These are phyloP conservation scores for Glareola pratincola DNA, from an alignment of 2,113 vertebrate genomes.

Conservation along the genomic window DNA sequence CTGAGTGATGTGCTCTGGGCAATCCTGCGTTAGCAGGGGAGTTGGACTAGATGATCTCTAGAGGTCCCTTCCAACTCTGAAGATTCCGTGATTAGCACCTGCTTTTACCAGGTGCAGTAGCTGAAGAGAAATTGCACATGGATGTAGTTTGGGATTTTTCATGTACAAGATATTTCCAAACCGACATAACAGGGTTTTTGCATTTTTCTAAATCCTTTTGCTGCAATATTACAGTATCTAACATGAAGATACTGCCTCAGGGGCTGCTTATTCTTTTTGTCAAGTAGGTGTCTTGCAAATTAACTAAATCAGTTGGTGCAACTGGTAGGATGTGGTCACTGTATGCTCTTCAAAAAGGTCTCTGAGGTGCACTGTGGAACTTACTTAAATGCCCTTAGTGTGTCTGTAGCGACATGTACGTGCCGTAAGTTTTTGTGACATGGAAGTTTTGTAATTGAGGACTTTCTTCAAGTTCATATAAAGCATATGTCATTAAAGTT, in stretches of 20 bases:
- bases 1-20: too few relatives aligned
- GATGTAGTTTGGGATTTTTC: neutral
- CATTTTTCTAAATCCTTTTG: neutral
- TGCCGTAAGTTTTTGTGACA: neutral
- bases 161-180: neutral
- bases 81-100: neutral
- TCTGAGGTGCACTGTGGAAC: neutral
- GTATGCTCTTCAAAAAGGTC: neutral
- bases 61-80: too few relatives aligned
- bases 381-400: neutral
- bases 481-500: neutral
- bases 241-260: neutral
- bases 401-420: neutral
- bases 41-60: too few relatives aligned
- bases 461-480: neutral
- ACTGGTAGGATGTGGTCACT: neutral
- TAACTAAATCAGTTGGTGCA: neutral
- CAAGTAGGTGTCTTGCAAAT: neutral
- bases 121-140: neutral
- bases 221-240: neutral
- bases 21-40: too few relatives aligned
- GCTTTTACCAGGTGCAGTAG: neutral
- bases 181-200: rapidly evolving
- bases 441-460: neutral
- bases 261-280: neutral